Evolutionary conservation across 1,140 invertebrate genomes (phyloP), one percentile per base, ranked within the genome.

Genomic region (Oncopodura yosiiana): DNA sequence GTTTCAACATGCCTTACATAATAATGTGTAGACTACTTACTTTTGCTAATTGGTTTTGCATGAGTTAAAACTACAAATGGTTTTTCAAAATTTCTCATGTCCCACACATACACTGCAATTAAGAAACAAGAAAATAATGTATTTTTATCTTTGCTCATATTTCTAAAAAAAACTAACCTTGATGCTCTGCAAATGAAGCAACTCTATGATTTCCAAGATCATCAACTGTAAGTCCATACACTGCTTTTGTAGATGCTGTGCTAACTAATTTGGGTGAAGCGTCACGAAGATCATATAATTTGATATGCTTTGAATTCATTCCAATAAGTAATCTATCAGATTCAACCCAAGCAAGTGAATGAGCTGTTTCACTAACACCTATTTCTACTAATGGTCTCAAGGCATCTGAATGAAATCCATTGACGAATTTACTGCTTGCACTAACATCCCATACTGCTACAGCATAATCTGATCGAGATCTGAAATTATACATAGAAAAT

Each of bases 281-380:
- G 74, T 89, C 86, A 81, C 90, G 76, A 1, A 94, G 75, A 71
- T 96, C 93, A 69, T 87, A 86, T n/a, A 95, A 77, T 72, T 87
- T 87, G 5, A 96, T 79, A 62, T 84, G 80, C 65, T 93, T 94
- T 57, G 83, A 81, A 71, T 89, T 94, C 74, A 92, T 85, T 9
- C 89, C 90, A 21, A 85, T 79, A 8, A 90, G 79, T 4, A 95
- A 73, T 18, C 82, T 80, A 60, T 82, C 80, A 2, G 79, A 73
- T 51, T 83, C 77, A 56, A 91, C 84, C 91, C 92, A 96, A 49
- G 82, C 78, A 23, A 94, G 71, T 18, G 86, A 91, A 69, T 90
- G 82, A 16, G 82, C 79, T 0, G 81, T 81, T 71, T 96, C 92
- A 2, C 83, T 84, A 3, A 82, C 70, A 12, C 85, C 86, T 68